Conservation (phyloP, 2,888 invertebrate genomes). For the Mythimna vitellina region DNA sequence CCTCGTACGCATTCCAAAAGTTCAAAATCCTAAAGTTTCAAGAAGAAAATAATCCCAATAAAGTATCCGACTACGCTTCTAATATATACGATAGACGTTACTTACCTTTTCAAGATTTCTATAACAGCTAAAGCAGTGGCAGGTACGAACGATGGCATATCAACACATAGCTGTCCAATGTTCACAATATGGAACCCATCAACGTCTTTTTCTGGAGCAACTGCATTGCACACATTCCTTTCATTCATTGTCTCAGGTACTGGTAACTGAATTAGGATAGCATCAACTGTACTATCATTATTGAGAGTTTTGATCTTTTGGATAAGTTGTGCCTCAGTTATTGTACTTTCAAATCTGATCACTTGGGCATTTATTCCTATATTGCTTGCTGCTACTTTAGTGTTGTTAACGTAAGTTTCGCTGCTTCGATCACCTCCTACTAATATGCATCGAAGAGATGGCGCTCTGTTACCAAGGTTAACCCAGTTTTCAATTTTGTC, state of each 20-base stretch:
- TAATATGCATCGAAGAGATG: constrained; percentile 94
- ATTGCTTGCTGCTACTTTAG: constrained; percentile 91
- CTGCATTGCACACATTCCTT: constrained; percentile 94
- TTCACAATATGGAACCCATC: constrained; percentile 97
- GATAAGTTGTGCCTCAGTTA: constrained; percentile 93
- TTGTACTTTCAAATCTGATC: constrained; percentile 89
- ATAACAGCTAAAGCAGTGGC: constrained; percentile 95
- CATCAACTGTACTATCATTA: constrained; percentile 93
- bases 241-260: constrained; percentile 95
- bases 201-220: constrained; percentile 96
- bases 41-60: neutral
- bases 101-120: constrained; percentile 92
- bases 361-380: constrained; percentile 93
- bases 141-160: constrained; percentile 94
- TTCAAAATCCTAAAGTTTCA: neutral
- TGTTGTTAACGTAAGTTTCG: constrained; percentile 95
- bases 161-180: constrained; percentile 94
- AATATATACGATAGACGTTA: neutral
- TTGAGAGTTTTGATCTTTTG: constrained; percentile 92
- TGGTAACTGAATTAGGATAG: constrained; percentile 96
- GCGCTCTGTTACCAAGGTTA: constrained; percentile 91
- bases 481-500: constrained; percentile 92
- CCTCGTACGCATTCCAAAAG: neutral
- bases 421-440: constrained; percentile 97
- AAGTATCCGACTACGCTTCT: neutral